Evolutionary conservation across 1,140 invertebrate genomes (phyloP), one percentile per base, ranked within the genome.

Genomic region (Orchestia grillus): DNA sequence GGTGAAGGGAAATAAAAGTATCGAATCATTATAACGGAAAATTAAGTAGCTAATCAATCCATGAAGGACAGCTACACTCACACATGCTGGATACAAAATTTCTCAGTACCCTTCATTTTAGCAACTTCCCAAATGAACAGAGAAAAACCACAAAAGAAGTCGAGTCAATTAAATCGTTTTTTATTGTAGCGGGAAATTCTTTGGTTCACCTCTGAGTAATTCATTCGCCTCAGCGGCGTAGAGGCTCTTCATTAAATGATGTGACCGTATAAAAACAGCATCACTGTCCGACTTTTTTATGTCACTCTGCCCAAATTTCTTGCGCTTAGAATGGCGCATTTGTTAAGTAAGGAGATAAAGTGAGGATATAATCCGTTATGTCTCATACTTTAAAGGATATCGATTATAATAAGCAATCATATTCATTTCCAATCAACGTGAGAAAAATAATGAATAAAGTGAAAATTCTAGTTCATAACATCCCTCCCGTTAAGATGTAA

Each of bases 151-250:
- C 88, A 42, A 43, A 43, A 0, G 41, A 44, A 41, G 19, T 44
- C 0, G 41, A 91, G 88, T 43, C 41, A 91, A 42, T 91, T 91
- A 43, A 91, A 91, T 23, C 88, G 41, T 43, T 8, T 91, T 91
- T 91, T 91, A 91, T 91, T 44, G 88, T 91, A 43, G 88, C 88
- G 88, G 88, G 88, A 91, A 42, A 91, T 91, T 91, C 88, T 44
- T 91, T 23, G 88, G 88, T 91, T 91, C 88, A 91, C 88, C 88
- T 91, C 19, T 44, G 88, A 42, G 41, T 91, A 91, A 91, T 91
- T 91, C 88, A 91, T 91, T 91, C 41, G 88, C 23, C 41, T 23
- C 88, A 91, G 88, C 41, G 23, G 88, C 41, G 28, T 0, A 91
- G 3, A 28, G 41, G 62, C 62, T 77, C 62, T 77, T 77, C 62